phyloP scores from a whole-genome alignment of 2,113 vertebrate genomes.

The Ginglymostoma cirratum region DNA sequence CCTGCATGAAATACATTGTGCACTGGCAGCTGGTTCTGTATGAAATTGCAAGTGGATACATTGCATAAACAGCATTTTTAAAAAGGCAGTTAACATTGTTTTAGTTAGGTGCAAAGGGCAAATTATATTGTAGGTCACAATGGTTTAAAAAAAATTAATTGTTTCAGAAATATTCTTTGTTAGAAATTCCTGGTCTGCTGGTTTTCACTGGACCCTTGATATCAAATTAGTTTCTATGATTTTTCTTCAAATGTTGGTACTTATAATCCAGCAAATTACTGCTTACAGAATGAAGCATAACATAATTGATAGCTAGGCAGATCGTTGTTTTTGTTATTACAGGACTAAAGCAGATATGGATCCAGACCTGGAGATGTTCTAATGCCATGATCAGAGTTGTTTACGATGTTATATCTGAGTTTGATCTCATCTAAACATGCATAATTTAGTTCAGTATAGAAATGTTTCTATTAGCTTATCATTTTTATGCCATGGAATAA shows the following conservation, averaged over 20 bases:
- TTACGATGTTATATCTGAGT: neutral
- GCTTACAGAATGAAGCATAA: neutral
- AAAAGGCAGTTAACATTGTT: neutral
- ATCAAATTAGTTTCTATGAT: neutral
- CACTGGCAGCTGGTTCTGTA: neutral
- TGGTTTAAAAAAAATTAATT: neutral
- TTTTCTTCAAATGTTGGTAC: neutral
- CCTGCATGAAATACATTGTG: neutral
- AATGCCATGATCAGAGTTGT: neutral
- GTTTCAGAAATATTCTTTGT: neutral
- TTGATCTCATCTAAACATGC: neutral
- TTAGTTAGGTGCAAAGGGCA: neutral
- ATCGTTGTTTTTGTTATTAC: neutral
- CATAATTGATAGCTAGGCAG: neutral
- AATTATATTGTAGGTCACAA: neutral
- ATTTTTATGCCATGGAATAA: neutral
- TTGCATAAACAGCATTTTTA: neutral
- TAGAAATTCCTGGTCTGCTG: neutral
- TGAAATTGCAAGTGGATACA: slow-evolving; percentile 1
- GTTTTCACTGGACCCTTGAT: neutral
- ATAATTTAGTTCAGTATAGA: neutral
- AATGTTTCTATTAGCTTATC: neutral
- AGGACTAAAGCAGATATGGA: neutral
- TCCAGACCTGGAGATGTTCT: neutral
- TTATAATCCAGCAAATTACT: neutral